Evolutionary conservation across 2,797 vertebrate genomes (phyloP), one percentile per base, ranked within the genome.

Genomic region (Micromesistius poutassou): DNA sequence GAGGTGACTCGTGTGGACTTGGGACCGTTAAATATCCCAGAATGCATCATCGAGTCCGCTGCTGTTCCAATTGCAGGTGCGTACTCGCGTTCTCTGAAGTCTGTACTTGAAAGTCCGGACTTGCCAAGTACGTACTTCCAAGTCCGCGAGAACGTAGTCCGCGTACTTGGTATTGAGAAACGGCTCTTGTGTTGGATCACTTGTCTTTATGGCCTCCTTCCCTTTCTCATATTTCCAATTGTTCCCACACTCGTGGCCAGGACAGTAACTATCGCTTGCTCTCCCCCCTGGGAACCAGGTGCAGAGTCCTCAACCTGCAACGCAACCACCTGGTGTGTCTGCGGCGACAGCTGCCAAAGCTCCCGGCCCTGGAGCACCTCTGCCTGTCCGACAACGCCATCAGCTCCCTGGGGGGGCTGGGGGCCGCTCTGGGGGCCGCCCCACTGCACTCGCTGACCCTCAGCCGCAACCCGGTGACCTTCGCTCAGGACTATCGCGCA

Each of bases 341-440:
- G 89, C 94, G 91, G 88, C 62, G 62, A 28, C 96, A 97, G 90
- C 92, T 99, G 95, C 97, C 97, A 96, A 97, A 95, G 90, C 89
- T 96, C 82, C 97, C 97, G 33, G 93, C 90, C 75, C 96, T 97
- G 90, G 94, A 96, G 89, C 95, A 96, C 77, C 94, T 99, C 73
- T 97, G 94, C 83, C 91, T 98, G 5, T 96, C 95, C 74, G 96
- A 98, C 91, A 98, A 99, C 72, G 94, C 95, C 91, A 96, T 97
- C 75, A 46, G 87, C 78, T 95, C 93, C 66, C 85, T 98, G 73
- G 82, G 79, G 19, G 96, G 96, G 22, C 93, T 99, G 84, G 91
- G 92, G 14, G 35, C 36, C 36, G 90, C 90, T 75, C 93, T 98
- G 77, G 89, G 83, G 62, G 77, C 84, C 84, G 92, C 94, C 40